Conservation (phyloP, 2,888 invertebrate species). For the Pharmacophagus antenor region DNA sequence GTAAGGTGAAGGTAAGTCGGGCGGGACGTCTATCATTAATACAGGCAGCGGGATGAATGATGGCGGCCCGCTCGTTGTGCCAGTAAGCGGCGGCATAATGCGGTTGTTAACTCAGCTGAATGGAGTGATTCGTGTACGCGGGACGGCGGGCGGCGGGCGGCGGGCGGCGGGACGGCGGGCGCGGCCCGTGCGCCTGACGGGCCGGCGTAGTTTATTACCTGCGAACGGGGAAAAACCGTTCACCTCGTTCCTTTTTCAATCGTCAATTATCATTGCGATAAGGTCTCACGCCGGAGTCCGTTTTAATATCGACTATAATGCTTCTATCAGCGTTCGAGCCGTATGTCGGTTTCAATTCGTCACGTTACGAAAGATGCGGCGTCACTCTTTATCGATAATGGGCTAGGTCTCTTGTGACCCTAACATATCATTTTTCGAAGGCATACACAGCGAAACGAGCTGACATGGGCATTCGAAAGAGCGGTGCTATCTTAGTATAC, state of each 20-base stretch:
- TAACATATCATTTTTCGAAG: no score
- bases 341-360: no score
- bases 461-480: no score
- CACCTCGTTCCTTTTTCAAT: background rate
- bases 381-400: no score
- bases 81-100: conserved; percentile 61
- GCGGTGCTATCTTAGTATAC: no score
- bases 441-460: no score
- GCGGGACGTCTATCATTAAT: conserved; percentile 73
- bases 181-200: conserved; percentile 28
- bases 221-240: conserved; percentile 1
- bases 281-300: background rate
- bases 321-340: no score
- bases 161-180: conserved; percentile 26
- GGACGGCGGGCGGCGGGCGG: conserved; percentile 29
- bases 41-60: conserved; percentile 61
- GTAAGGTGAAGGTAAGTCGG: conserved; percentile 65
- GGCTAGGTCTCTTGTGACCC: no score
- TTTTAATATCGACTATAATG: no score
- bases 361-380: no score
- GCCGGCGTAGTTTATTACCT: conserved; percentile 20
- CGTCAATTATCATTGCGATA: background rate
- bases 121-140: conserved; percentile 45
- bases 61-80: conserved; percentile 46
- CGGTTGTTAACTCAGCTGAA: conserved; percentile 62